Base-by-base conservation (phyloP, 2,888 invertebrate species). In the Thyatira batis region DNA sequence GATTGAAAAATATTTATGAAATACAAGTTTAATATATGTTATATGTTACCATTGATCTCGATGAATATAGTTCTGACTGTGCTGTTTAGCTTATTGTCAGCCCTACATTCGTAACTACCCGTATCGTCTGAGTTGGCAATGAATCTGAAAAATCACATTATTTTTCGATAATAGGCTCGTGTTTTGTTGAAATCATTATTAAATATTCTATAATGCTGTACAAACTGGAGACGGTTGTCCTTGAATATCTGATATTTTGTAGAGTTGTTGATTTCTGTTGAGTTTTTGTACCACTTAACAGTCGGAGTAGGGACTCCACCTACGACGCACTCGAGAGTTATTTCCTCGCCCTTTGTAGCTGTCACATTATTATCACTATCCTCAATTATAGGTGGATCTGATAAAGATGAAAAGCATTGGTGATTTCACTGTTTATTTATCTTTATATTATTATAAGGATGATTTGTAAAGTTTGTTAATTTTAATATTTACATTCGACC, bases 81-180 rank as follows among this genome's bases (percentile, higher is more conserved):
- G 27, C 45, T 30, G 13, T 81, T 82, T 2, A 64, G 54, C 28
- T 51, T 30, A 33, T 83, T 84, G 2, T 28, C 52, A 6, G 79
- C 84, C 23, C 60, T 56, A 54, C 84, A 84, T 1, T 56, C 70
- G 45, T 81, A 84, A n/a, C 25, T 53, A 9, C 78, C 83, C 4
- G 9, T 55, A 39, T 71, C 65, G 0, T 33, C 13, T 2, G 67
- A 0, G 4, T 54, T 54, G 6, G 53, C 59, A 45, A 20, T 52
- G 5, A 73, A 53, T 46, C 74, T 75, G 54, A n/a, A 30, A 30
- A 8, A 30, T 30, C 8, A 2, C 8, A 2, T 30, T 10, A 8
- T n/a, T n/a, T n/a, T n/a, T n/a, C n/a, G n/a, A n/a, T n/a, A n/a
- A n/a, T n/a, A n/a, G n/a, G n/a, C n/a, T n/a, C 8, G 10, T 10